Base-by-base conservation (phyloP, 2,797 vertebrate genomes). In the Alauda arvensis region DNA sequence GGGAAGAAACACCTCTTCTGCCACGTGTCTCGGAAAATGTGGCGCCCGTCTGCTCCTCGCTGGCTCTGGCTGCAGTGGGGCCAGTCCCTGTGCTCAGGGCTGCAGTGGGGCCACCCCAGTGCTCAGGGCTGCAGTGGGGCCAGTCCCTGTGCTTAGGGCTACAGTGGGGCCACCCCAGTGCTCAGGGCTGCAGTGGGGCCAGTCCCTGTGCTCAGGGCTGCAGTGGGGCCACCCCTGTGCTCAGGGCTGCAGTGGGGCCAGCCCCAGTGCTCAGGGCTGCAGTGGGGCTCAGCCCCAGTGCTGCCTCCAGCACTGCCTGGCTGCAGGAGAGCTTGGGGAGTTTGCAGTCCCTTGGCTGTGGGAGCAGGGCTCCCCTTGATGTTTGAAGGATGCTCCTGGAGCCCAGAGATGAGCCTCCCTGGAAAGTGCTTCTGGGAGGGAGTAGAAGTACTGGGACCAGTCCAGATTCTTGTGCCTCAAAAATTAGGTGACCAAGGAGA, bases 231-330 rank as follows among this genome's bases (percentile, higher is more conserved):
- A n/a, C n/a, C n/a, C n/a, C n/a, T n/a, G n/a, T 37, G 37, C 37
- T 37, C 37, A 37, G 37, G 37, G 37, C 37, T 37, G 37, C 37
- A 37, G 37, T 37, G 37, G 37, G 10, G 37, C 37, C 37, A 37
- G 34, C 37, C 37, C 10, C 26, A 4, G 18, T 13, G 57, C 3
- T 5, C 33, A 0, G 2, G 33, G 62, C 70, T 1, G 2, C 11
- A 29, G 52, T 8, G 28, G 56, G 74, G 69, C 67, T 33, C 72
- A 59, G 70, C 26, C 51, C 33, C 48, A 1, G 3, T 11, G 57
- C 51, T 71, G 76, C 12, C 49, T 46, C 21, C 1, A 0, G 53
- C 7, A 4, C 33, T 46, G 42, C 33, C 13, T 2, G 13, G 14
- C 31, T 56, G 24, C 20, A 25, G 68, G 10, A 26, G 40, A 43